Base-by-base conservation (phyloP, 2,888 invertebrate genomes). In the Ophion ellenae region DNA sequence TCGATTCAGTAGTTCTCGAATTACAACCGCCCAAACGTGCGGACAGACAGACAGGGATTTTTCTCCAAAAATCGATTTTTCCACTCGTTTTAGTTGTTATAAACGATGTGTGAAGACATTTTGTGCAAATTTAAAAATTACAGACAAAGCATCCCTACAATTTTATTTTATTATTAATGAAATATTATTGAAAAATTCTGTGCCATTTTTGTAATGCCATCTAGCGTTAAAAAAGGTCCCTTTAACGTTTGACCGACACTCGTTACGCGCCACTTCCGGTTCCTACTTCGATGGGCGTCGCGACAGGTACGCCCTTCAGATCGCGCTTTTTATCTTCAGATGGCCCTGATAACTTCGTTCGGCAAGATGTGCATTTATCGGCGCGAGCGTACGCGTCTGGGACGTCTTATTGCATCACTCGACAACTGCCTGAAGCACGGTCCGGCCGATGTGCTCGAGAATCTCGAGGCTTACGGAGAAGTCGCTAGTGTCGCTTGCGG, bases 281-380 rank as follows among this genome's bases (percentile, higher is more conserved):
- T 53, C 2, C 4, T 17, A 1, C 14, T 53, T 17, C 17, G 5
- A 14, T 17, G 11, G 11, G 4, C 4, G 5, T 40, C 40, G 40
- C 7, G 40, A 40, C 6, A 40, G 9, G 9, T 40, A 9, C 1
- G 20, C 24, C 24, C 20, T 61, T 61, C 3, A 20, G 61, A 61
- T 53, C 9, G 10, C 20, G 61, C 67, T 67, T 40, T 24, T 70
- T 10, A 2, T 17, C 81, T 83, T 69, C 77, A 87, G 87, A 87
- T 88, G 86, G 83, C 85, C 2, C 78, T 88, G 14, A 71, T 86
- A 66, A 86, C 84, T 40, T 86, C 88, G 3, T 86, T 88, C 28
- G 85, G 88, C 0, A 88, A 88, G 81, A 84, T 88, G 81, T 88
- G 88, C 36, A 83, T 88, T 17, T 88, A 88, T 70, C 83, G 86